Evolutionary conservation across 2,797 vertebrate species (phyloP).

Genomic region (Bovichtus diacanthus): DNA sequence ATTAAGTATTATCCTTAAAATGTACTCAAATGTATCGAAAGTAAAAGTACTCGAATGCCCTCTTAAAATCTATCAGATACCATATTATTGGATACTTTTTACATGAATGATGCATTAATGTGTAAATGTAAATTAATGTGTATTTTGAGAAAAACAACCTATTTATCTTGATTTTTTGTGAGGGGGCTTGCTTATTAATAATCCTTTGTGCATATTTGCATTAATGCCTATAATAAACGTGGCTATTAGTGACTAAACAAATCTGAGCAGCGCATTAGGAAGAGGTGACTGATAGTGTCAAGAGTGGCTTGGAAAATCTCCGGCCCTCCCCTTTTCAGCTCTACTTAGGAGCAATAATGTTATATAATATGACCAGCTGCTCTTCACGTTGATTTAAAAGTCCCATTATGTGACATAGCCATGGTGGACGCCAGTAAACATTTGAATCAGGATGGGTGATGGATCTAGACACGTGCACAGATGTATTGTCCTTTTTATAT

Average conservation of each 20-base stretch:
- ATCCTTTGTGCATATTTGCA: background rate
- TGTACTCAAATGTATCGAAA: background rate
- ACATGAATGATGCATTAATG: too few species aligned
- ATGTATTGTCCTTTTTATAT: background rate
- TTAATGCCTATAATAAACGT: background rate
- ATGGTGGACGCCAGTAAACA: slow-evolving; percentile 27
- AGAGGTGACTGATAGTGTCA: slow-evolving; percentile 30
- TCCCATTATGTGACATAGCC: slow-evolving; percentile 37
- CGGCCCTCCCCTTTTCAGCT: slow-evolving; percentile 49
- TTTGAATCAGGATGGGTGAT: slow-evolving; percentile 24
- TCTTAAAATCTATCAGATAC: too few species aligned
- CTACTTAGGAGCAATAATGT: slow-evolving; percentile 75
- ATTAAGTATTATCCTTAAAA: background rate
- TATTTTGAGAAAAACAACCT: too few species aligned
- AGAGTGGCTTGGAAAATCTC: slow-evolving; percentile 73
- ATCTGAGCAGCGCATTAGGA: background rate
- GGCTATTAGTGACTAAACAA: slow-evolving; percentile 17
- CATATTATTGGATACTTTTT: too few species aligned
- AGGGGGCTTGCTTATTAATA: background rate
- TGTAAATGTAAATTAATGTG: too few species aligned
- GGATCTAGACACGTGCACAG: background rate
- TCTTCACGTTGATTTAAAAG: slow-evolving; percentile 71
- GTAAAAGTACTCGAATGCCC: background rate
- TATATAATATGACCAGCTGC: slow-evolving; percentile 82
- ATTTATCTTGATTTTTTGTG: too few species aligned